A percentile compares a stretch with the other conserved stretches of the same genome.
Evolutionary conservation across 2,113 vertebrate genomes (phyloP).

Genomic region (Halichoerus grypus): DNA sequence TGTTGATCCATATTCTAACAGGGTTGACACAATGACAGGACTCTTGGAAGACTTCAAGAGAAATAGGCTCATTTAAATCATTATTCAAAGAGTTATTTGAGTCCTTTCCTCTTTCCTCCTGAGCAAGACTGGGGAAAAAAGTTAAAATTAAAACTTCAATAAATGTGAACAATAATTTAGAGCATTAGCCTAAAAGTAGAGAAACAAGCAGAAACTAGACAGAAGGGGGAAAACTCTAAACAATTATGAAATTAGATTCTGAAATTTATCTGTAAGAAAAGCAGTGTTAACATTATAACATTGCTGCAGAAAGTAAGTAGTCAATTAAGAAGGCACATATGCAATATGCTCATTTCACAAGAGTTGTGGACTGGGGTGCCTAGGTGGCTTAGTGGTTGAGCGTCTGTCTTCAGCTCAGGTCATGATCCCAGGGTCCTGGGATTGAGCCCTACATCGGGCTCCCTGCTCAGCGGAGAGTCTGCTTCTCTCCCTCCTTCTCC

Average conservation of each 20-base stretch:
- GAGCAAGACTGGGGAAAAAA: not conserved
- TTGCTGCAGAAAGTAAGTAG: not conserved
- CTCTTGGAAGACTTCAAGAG: not conserved
- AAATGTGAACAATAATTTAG: not conserved
- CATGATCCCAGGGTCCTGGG: no score
- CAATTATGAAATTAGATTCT: not conserved
- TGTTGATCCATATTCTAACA: not conserved
- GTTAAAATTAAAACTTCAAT: not conserved
- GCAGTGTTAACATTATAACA: not conserved
- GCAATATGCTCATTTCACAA: not conserved
- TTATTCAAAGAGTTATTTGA: not conserved
- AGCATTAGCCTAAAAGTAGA: not conserved
- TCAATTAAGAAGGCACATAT: not conserved
- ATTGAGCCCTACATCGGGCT: no score
- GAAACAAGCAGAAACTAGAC: not conserved
- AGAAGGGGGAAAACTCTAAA: not conserved
- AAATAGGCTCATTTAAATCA: not conserved
- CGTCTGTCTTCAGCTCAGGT: not conserved
- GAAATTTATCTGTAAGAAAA: not conserved
- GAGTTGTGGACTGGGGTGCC: not conserved
- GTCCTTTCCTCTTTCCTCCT: not conserved
- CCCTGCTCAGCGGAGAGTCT: no score
- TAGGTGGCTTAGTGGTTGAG: not conserved
- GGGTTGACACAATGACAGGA: not conserved
- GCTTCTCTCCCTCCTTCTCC: no score